Conservation (phyloP, 2,113 vertebrate species). For the Podiceps cristatus region DNA sequence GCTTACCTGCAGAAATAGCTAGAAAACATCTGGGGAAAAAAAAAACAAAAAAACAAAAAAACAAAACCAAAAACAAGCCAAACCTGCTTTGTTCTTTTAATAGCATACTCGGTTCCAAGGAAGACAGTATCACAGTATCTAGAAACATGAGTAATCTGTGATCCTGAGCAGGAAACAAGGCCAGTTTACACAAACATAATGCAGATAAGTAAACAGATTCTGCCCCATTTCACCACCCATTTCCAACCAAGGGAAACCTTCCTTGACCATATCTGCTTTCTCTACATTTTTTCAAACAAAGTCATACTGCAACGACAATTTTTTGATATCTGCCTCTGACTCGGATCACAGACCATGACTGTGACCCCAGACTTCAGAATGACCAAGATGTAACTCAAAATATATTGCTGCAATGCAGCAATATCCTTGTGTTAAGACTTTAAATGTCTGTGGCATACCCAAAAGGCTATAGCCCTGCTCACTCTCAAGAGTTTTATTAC, state of each 20-base stretch:
- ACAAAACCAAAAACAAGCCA: too few species aligned
- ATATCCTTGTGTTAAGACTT: not conserved
- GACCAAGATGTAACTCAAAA: not conserved
- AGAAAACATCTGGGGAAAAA: not conserved
- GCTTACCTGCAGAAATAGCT: not conserved
- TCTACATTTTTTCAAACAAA: not conserved
- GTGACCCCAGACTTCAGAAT: not conserved
- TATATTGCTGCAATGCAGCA: not conserved
- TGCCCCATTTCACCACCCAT: not conserved
- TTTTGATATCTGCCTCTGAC: not conserved
- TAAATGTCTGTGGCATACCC: not conserved
- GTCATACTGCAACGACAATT: not conserved
- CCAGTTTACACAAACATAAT: not conserved
- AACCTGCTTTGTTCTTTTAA: not conserved
- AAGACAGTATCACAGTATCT: not conserved
- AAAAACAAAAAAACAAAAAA: too few species aligned
- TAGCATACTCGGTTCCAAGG: not conserved
- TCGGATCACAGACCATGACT: not conserved
- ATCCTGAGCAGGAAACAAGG: not conserved
- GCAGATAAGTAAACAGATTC: slow-evolving; percentile 6
- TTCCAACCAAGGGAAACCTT: not conserved
- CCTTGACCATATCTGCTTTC: not conserved
- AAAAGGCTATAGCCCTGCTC: not conserved
- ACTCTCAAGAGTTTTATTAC: not conserved
- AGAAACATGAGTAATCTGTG: not conserved